Evolutionary conservation across 2,113 vertebrate genomes (phyloP).

Genomic region (Cichladusa arquata): DNA sequence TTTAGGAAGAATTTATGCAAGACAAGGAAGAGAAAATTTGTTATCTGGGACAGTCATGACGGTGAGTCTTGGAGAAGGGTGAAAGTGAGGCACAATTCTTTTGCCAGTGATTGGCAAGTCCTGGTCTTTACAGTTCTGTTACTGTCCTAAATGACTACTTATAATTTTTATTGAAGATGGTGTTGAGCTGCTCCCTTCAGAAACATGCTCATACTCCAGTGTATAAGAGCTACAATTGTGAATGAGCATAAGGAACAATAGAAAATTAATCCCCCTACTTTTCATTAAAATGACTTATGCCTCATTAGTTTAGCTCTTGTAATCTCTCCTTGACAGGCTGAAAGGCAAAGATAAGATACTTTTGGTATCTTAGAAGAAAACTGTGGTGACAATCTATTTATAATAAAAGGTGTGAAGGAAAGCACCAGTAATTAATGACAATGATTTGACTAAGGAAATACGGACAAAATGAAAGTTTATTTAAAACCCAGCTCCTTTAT

Average conservation of each 20-base stretch:
- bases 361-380: neutral
- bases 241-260: neutral
- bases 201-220: neutral
- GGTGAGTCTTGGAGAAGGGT: neutral
- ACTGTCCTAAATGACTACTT: neutral
- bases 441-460: neutral
- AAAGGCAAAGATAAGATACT: neutral
- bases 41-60: neutral
- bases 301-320: slow-evolving; percentile 1
- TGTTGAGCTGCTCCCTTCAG: neutral
- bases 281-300: neutral
- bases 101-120: neutral
- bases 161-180: neutral
- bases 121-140: neutral
- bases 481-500: neutral
- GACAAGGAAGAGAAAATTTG: neutral
- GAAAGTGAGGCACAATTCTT: neutral
- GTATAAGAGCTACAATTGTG: neutral
- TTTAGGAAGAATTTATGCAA: neutral
- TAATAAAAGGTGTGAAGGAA: neutral
- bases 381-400: neutral
- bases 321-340: neutral
- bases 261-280: neutral
- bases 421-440: neutral
- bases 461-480: neutral